Evolutionary conservation across 2,888 invertebrate species (phyloP).

Genomic region (Mesochorus sp.): DNA sequence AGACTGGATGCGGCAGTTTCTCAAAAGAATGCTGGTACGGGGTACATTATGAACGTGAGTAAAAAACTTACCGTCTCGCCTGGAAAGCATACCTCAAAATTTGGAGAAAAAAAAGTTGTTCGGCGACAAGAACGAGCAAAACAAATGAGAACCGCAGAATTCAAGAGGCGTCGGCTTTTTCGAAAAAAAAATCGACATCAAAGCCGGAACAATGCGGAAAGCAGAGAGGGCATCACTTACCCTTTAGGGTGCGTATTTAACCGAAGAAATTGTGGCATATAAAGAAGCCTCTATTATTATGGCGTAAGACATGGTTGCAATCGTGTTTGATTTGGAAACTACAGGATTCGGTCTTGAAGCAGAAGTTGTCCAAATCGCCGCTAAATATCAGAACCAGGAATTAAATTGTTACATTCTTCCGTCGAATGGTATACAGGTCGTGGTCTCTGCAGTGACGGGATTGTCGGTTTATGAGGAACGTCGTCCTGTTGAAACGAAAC

Average conservation of each 20-base stretch:
- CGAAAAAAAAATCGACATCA: conserved; percentile 10
- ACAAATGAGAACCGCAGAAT: conserved; percentile 12
- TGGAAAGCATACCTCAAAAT: conserved; percentile 11
- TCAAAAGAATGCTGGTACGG: too few species aligned
- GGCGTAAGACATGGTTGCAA: neutral
- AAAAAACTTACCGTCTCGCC: conserved; percentile 27
- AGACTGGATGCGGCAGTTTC: too few species aligned
- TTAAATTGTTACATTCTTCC: conserved; percentile 20
- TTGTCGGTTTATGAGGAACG: neutral
- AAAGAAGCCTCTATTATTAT: neutral
- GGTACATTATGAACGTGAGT: conserved; percentile 12
- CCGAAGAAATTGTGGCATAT: conserved; percentile 1
- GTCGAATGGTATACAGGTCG: neutral
- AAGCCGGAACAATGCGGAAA: conserved; percentile 3
- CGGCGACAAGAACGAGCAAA: conserved; percentile 17
- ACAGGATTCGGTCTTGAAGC: conserved; percentile 30
- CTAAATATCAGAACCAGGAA: conserved; percentile 4
- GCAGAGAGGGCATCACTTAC: conserved; percentile 32
- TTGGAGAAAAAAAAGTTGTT: too few species aligned
- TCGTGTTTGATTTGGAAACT: conserved; percentile 43
- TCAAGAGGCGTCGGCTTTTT: conserved; percentile 27
- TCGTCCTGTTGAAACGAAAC: conserved; percentile 12
- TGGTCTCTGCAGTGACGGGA: conserved; percentile 11
- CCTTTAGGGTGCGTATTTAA: conserved; percentile 16
- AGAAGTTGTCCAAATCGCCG: conserved; percentile 44